Percentiles rank a stretch among this genome's conserved stretches.
Evolutionary conservation across 1,140 invertebrate genomes (phyloP).

Genomic region (Sarcophaga peregrina): DNA sequence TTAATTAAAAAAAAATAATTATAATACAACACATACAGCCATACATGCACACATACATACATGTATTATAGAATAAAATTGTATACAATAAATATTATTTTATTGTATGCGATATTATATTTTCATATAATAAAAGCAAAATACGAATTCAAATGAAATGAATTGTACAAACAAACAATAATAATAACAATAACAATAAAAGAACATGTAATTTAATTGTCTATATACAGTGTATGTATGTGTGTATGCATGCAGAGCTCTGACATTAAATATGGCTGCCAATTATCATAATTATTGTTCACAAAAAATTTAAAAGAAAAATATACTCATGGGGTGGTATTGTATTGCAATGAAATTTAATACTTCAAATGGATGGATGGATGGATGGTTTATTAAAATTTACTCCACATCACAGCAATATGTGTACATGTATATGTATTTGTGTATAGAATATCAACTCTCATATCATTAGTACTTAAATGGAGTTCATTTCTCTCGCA

Average conservation of each 20-base stretch:
- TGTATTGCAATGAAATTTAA: constrained; percentile 8
- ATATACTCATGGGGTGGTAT: background rate
- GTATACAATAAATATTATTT: no score
- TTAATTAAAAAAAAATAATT: no score
- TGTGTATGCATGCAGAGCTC: background rate
- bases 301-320: background rate
- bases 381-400: no score
- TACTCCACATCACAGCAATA: background rate
- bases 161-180: background rate
- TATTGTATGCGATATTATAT: no score
- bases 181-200: background rate
- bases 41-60: no score
- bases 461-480: constrained; percentile 6
- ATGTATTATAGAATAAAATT: no score
- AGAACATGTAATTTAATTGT: constrained; percentile 3
- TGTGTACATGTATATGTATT: background rate
- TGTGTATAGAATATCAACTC: no score
- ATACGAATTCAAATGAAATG: background rate
- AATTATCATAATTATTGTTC: constrained; percentile 37
- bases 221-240: background rate
- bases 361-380: background rate
- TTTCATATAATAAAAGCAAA: no score
- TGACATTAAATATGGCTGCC: constrained; percentile 36
- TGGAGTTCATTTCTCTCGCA: background rate
- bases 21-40: no score